These are phyloP conservation scores for Scyliorhinus canicula DNA, from an alignment of 2,797 vertebrate genomes.

Conservation along the genomic window DNA sequence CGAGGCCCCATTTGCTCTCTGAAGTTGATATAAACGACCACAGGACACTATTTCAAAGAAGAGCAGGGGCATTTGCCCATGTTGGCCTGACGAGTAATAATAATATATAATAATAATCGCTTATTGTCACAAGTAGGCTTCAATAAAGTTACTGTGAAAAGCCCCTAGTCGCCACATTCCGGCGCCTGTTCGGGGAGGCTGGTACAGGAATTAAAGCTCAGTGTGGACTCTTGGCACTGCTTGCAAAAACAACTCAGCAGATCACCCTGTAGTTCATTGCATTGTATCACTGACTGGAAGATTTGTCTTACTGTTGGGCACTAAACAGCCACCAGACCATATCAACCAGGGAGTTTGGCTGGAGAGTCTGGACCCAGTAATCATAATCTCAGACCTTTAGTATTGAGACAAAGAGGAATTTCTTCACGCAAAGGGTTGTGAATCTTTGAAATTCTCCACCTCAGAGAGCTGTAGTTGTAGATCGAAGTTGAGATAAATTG, in stretches of 20 bases:
- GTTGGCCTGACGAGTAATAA: background rate
- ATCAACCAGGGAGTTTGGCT: background rate
- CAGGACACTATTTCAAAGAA: background rate
- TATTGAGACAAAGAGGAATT: background rate
- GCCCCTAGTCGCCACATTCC: too few relatives aligned
- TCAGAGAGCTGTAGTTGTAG: background rate
- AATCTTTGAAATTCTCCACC: background rate
- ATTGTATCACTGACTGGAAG: background rate
- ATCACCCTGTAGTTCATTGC: background rate
- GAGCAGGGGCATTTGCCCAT: background rate
- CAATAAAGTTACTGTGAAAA: too few relatives aligned
- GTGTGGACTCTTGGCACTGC: too few relatives aligned
- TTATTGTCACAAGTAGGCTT: too few relatives aligned
- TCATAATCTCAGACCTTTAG: background rate
- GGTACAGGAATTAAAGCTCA: too few relatives aligned
- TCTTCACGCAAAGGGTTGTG: background rate
- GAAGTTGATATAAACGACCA: background rate
- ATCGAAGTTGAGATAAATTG: background rate
- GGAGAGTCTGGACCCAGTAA: too few relatives aligned
- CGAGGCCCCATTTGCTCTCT: background rate
- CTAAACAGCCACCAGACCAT: background rate
- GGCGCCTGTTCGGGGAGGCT: too few relatives aligned
- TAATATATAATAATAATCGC: too few relatives aligned
- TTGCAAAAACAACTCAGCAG: background rate
- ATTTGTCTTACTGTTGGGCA: background rate